These are phyloP conservation scores for Leucania comma DNA, from an alignment of 2,888 invertebrate species.

Conservation along the genomic window DNA sequence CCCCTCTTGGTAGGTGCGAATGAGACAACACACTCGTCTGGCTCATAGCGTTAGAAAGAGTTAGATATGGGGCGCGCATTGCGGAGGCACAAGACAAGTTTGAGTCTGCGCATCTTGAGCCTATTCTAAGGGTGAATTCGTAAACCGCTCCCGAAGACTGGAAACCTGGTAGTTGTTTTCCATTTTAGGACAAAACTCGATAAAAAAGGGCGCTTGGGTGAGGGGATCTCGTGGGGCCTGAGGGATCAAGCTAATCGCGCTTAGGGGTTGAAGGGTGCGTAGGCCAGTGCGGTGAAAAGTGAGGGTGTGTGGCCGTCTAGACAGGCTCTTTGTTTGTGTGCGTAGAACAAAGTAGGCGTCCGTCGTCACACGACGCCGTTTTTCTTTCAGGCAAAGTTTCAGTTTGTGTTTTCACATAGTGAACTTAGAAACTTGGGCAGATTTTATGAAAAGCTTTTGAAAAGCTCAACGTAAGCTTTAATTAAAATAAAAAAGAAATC, in stretches of 20 bases:
- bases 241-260: constrained; percentile 74
- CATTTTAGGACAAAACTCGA: constrained; percentile 91
- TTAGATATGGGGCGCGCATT: constrained; percentile 76
- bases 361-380: constrained; percentile 2
- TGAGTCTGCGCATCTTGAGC: constrained; percentile 88
- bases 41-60: constrained; percentile 81
- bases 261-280: constrained; percentile 80
- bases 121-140: constrained; percentile 83
- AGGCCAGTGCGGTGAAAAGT: constrained; percentile 42
- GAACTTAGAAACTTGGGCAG: background rate
- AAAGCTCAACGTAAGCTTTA: background rate
- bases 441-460: background rate
- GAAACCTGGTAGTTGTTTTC: constrained; percentile 89
- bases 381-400: constrained; percentile 8
- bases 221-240: constrained; percentile 61
- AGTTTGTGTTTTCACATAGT: background rate
- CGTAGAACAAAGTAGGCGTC: constrained; percentile 43
- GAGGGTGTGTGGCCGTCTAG: constrained; percentile 48
- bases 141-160: constrained; percentile 78
- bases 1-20: constrained; percentile 82
- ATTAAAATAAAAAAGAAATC: no score
- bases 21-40: constrained; percentile 70
- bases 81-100: constrained; percentile 80
- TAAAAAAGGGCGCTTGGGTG: constrained; percentile 87
- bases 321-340: constrained; percentile 59